A percentile compares a stretch with the other conserved stretches of the same genome.
Evolutionary conservation across 1,140 invertebrate species (phyloP).

Genomic region (Bombus superbus): DNA sequence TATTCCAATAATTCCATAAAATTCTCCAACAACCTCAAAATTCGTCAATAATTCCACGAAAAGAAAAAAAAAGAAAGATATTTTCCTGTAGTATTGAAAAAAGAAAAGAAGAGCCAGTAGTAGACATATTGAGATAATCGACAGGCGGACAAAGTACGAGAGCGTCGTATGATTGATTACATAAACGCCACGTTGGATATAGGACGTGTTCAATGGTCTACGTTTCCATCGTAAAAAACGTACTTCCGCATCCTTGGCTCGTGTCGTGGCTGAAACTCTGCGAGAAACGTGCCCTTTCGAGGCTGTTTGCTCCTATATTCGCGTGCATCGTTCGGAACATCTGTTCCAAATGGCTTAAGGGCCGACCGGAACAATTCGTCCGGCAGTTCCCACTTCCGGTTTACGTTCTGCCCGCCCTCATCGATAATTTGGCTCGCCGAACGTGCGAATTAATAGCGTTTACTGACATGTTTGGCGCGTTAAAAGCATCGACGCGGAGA

Average conservation of each 20-base stretch:
- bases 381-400: background rate
- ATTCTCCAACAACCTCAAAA: too few species aligned
- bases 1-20: too few species aligned
- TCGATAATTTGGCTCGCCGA: background rate
- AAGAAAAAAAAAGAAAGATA: background rate
- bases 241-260: background rate
- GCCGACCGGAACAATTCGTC: background rate
- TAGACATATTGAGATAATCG: background rate
- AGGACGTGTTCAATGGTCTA: background rate
- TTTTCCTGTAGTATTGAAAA: background rate
- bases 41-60: too few species aligned
- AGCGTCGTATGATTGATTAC: constrained; percentile 7
- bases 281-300: constrained; percentile 1
- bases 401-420: background rate
- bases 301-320: background rate
- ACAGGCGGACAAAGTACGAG: background rate
- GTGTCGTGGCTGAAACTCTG: constrained; percentile 5
- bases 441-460: background rate
- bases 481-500: background rate
- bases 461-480: background rate
- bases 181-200: background rate
- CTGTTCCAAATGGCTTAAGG: background rate
- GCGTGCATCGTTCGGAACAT: constrained; percentile 20
- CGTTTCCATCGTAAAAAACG: constrained; percentile 11
- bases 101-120: background rate